A percentile compares a stretch with the other conserved stretches of the same genome.
Conservation (phyloP, 1,140 invertebrate species). For the Diabrotica undecimpunctata region DNA sequence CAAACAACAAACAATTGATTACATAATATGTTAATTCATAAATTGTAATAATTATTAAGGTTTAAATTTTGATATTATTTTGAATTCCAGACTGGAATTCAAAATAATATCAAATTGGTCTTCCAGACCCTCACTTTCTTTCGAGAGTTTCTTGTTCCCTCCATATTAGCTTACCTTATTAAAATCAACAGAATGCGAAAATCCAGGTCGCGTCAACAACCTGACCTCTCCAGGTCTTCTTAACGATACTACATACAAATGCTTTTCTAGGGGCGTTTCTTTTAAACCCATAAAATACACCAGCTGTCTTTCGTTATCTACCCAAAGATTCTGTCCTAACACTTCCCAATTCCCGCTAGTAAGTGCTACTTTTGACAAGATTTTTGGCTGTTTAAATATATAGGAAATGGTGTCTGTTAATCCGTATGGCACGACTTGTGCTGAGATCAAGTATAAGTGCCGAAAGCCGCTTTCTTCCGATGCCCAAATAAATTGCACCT, state of each 20-base stretch:
- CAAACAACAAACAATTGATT: no score
- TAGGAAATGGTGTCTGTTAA: constrained; percentile 51
- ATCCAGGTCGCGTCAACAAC: constrained; percentile 69
- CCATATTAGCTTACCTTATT: constrained; percentile 61
- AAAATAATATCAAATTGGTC: no score
- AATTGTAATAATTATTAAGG: no score
- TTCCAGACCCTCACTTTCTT: no score
- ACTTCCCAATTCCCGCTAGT: constrained; percentile 84
- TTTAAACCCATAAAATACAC: constrained; percentile 79
- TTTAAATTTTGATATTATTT: no score
- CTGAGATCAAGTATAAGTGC: constrained; percentile 80
- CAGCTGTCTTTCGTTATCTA: constrained; percentile 64
- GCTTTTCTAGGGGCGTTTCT: constrained; percentile 78
- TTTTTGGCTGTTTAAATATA: constrained; percentile 56
- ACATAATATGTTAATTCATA: no score
- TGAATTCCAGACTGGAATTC: no score
- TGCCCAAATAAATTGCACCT: constrained; percentile 83
- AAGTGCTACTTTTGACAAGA: constrained; percentile 64
- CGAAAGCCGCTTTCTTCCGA: constrained; percentile 89
- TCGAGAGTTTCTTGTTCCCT: no score
- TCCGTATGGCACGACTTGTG: constrained; percentile 50
- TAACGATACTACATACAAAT: constrained; percentile 76
- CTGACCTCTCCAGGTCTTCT: constrained; percentile 62
- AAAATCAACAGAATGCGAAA: constrained; percentile 76
- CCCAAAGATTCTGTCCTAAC: constrained; percentile 71